Base-by-base conservation (phyloP, 1,140 invertebrate species). In the Drosophila bipectinata region DNA sequence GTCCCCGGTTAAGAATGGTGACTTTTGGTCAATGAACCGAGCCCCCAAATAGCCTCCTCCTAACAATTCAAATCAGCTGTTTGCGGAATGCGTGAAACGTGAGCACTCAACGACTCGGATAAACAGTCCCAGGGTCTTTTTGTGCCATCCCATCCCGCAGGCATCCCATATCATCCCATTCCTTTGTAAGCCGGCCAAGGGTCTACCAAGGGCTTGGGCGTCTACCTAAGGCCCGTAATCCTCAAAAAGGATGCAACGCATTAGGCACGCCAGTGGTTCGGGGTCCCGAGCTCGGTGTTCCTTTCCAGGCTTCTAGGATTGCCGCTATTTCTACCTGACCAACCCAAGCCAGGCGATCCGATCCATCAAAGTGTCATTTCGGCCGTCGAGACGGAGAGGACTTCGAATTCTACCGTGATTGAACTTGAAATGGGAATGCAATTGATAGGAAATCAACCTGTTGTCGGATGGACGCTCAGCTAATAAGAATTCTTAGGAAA, bases 11-110 rank as follows among this genome's bases (percentile, higher is more conserved):
- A 78, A 78, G 76, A 78, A 78, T 78, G 67, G 53, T 69, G 73
- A 74, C 58, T 87, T 81, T 81, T 85, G 82, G 82, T 87, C 82
- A 87, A 87, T 87, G 82, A 87, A 84, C 80, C 66, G 53, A 34
- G 45, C 57, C 56, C 45, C 69, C 47, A 37, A 59, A 26, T 58
- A 41, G 21, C 39, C 61, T 32, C 32, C 54, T 24, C 37, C 39
- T 56, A 66, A 60, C 58, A 76, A 59, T 61, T 61, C 53, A 62
- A 79, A 74, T 87, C 82, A 87, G 82, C 78, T 87, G 83, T 72
- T 69, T 67, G 56, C 21, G 53, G 47, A 44, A 53, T 59, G 64
- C 59, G 28, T 64, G 77, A 66, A 76, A 80, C 63, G 49, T 67
- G 78, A 87, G 69, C 66, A 63, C 52, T 62, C 30, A 24, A 15